Evolutionary conservation across 2,888 invertebrate genomes (phyloP).

Genomic region (Xylota segnis): DNA sequence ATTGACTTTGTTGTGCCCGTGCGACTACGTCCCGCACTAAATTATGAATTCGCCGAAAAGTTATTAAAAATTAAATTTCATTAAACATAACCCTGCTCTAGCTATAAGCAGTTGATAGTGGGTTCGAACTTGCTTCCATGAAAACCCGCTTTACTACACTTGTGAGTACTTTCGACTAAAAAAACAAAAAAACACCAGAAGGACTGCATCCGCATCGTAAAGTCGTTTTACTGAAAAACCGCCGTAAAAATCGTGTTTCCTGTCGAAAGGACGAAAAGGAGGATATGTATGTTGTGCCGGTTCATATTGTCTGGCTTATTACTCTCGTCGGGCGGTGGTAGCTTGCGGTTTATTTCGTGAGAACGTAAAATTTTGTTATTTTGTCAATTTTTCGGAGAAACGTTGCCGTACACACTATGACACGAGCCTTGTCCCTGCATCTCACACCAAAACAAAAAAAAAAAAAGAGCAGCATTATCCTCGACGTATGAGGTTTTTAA

Average conservation of each 20-base stretch:
- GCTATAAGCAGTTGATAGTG: slow-evolving; percentile 58
- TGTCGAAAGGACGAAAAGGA: slow-evolving; percentile 47
- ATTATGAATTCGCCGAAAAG: slow-evolving; percentile 58
- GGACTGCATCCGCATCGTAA: slow-evolving; percentile 66
- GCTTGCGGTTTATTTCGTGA: slow-evolving; percentile 70
- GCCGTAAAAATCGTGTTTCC: slow-evolving; percentile 71
- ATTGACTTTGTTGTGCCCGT: slow-evolving; percentile 42
- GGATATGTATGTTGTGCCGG: slow-evolving; percentile 38
- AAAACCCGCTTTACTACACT: slow-evolving; percentile 48
- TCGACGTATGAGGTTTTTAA: slow-evolving; percentile 34
- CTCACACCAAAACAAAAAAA: slow-evolving; percentile 41
- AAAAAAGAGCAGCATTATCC: no score
- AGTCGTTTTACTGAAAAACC: slow-evolving; percentile 69
- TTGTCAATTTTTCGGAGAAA: slow-evolving; percentile 61
- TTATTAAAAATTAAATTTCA: slow-evolving; percentile 77
- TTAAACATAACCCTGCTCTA: slow-evolving; percentile 63
- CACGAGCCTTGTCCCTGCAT: slow-evolving; percentile 50
- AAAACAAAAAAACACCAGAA: slow-evolving; percentile 11
- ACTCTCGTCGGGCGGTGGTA: slow-evolving; percentile 7
- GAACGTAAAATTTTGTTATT: slow-evolving; percentile 73
- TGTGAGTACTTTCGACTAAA: background rate
- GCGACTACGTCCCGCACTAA: background rate
- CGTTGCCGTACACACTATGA: background rate
- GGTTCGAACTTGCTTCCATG: slow-evolving; percentile 54
- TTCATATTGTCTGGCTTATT: slow-evolving; percentile 70